Conservation (phyloP, 1,140 invertebrate genomes). For the Parapsyche elsis region DNA sequence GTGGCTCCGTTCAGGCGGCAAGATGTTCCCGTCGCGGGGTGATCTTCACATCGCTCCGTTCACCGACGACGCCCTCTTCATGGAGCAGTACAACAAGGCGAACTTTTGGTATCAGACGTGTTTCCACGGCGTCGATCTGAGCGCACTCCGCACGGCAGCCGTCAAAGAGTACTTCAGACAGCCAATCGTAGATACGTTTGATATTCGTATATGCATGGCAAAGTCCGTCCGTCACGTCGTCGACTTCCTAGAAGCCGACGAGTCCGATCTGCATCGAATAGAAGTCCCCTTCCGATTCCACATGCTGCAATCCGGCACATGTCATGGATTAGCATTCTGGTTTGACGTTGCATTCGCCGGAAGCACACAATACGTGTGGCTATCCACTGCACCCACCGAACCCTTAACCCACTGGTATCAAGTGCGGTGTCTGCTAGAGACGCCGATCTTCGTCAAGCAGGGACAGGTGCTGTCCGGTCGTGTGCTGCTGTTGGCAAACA, state of each 20-base stretch:
- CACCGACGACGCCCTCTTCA: slow-evolving; percentile 96
- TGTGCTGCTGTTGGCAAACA: slow-evolving; percentile 92
- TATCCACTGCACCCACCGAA: slow-evolving; percentile 98
- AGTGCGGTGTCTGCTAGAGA: slow-evolving; percentile 94
- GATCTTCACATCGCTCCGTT: slow-evolving; percentile 99
- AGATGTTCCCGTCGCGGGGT: slow-evolving; percentile 97
- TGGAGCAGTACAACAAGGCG: slow-evolving; percentile 98
- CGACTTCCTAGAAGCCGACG: slow-evolving; percentile 93
- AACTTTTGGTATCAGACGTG: slow-evolving; percentile 99
- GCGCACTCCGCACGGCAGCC: slow-evolving; percentile 84
- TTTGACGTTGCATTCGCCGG: slow-evolving; percentile 99
- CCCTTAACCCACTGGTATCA: slow-evolving; percentile 99
- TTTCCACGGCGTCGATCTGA: slow-evolving; percentile 98
- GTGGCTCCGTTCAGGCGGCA: slow-evolving; percentile 92
- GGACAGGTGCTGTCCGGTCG: slow-evolving; percentile 91
- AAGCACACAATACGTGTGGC: slow-evolving; percentile 89
- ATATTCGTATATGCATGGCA: slow-evolving; percentile 96
- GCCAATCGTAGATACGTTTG: slow-evolving; percentile 99
- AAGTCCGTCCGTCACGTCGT: slow-evolving; percentile 95
- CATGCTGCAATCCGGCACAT: slow-evolving; percentile 91
- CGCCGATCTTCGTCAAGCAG: slow-evolving; percentile 94
- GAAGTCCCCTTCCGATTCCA: slow-evolving; percentile 96
- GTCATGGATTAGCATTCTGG: slow-evolving; percentile 99
- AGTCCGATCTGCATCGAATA: slow-evolving; percentile 95
- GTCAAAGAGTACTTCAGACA: slow-evolving; percentile 98